Conservation (phyloP, 2,888 invertebrate species). For the Luperina nickerlii region DNA sequence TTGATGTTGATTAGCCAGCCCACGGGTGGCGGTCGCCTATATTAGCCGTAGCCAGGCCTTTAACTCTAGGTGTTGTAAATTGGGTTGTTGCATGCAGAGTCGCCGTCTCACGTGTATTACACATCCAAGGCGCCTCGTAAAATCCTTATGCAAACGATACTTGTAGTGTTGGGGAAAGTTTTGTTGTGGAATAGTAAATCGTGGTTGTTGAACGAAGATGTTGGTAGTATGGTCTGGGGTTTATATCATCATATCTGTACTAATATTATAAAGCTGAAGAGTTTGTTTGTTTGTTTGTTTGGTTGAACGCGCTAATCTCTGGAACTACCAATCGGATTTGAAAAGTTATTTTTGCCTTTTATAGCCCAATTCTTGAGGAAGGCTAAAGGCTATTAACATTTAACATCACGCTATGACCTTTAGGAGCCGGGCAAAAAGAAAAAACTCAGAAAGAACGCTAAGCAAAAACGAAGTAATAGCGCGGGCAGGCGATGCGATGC, state of each 20-base stretch:
- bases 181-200: constrained; percentile 13
- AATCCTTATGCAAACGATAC: constrained; percentile 69
- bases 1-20: neutral
- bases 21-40: constrained; percentile 1
- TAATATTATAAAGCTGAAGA: too few species aligned
- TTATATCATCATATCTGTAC: constrained; percentile 7
- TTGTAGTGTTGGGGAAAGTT: constrained; percentile 58
- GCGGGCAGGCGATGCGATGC: too few species aligned
- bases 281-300: too few species aligned
- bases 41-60: constrained; percentile 24
- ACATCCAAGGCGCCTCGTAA: constrained; percentile 68
- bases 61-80: constrained; percentile 59
- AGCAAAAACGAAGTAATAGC: too few species aligned
- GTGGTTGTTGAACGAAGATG: constrained; percentile 10
- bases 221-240: neutral
- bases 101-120: constrained; percentile 54
- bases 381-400: too few species aligned
- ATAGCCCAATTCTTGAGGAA: too few species aligned
- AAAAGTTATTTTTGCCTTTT: too few species aligned
- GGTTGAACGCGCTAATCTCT: too few species aligned
- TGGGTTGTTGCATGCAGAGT: constrained; percentile 63
- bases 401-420: too few species aligned
- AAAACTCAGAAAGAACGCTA: too few species aligned
- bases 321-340: too few species aligned
- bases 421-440: too few species aligned